A percentile compares a stretch with the other conserved stretches of the same genome.
phyloP scores from a whole-genome alignment of 2,888 invertebrate genomes.

The Drosophila paranaensis region DNA sequence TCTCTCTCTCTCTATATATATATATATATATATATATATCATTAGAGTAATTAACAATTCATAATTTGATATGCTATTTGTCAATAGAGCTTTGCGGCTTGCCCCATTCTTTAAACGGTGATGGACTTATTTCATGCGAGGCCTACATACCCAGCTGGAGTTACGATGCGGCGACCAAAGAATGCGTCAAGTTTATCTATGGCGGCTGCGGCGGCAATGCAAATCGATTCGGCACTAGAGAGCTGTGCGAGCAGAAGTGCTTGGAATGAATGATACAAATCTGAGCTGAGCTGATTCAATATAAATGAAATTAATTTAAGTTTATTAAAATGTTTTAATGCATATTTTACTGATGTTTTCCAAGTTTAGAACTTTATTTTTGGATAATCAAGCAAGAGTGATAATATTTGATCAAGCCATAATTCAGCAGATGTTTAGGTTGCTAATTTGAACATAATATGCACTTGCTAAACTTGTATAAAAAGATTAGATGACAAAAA shows the following conservation, averaged over 20 bases:
- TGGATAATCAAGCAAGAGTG: too few species aligned
- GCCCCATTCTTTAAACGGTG: conserved; percentile 51
- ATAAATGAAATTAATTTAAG: too few species aligned
- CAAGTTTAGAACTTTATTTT: too few species aligned
- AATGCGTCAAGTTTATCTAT: conserved; percentile 63
- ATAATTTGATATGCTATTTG: not conserved
- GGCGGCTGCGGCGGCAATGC: conserved; percentile 70
- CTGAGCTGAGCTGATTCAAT: too few species aligned
- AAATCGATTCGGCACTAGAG: conserved; percentile 57
- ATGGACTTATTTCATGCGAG: conserved; percentile 48
- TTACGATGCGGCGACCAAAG: conserved; percentile 34
- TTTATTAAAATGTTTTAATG: not conserved
- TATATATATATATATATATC: too few species aligned
- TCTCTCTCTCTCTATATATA: too few species aligned
- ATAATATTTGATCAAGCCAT: too few species aligned
- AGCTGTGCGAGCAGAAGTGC: conserved; percentile 61
- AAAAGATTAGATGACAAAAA: too few species aligned
- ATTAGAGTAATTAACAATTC: too few species aligned
- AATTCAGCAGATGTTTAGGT: too few species aligned
- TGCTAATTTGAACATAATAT: too few species aligned
- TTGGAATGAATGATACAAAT: conserved; percentile 28
- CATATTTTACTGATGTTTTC: not conserved
- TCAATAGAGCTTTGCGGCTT: conserved; percentile 57
- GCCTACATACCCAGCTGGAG: conserved; percentile 58
- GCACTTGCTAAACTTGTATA: too few species aligned